Evolutionary conservation across 2,888 invertebrate genomes (phyloP), one percentile per base, ranked within the genome.

Genomic region (Rhingia rostrata): DNA sequence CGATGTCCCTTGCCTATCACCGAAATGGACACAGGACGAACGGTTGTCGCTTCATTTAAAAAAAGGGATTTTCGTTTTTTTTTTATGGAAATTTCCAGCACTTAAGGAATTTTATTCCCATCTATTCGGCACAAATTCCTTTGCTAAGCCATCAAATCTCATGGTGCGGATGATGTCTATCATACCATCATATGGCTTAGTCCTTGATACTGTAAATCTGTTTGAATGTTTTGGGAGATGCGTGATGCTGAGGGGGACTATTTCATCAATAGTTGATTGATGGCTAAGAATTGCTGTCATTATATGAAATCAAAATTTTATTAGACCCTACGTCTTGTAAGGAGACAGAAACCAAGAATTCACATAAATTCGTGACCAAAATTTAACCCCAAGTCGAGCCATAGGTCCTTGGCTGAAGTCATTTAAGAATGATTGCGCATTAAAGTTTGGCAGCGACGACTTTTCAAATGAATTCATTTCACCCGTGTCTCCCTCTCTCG

Each of bases 381-480:
- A 39, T 14, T 61, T 33, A 33, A 45, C 10, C 33, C n/a, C 33
- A 32, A 4, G 45, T 6, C 35, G 22, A 49, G 22, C 22, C 22
- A 22, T 37, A n/a, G 39, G 32, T 53, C 32, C 41, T 53, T 14
- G 9, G 7, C 30, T 35, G 41, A 66, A 53, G 12, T 32, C 30
- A 66, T 53, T 51, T 39, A 35, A 33, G 41, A 35, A 9, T 14
- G 33, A 51, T 60, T 33, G 22, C 60, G 41, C 22, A 53, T 51
- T 51, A 33, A 22, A 45, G 12, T 67, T 43, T 1, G 58, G 9
- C 14, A 6, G 30, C 9, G 30, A 49, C 10, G 45, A 22, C 22
- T 47, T 12, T 6, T 14, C 7, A 6, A 3, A 49, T 7, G 22
- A 37, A 30, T 35, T 63, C 37, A 7, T 22, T 30, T 39, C 37